These are phyloP conservation scores for Orthonychiurus folsomi DNA, from an alignment of 2,888 invertebrate genomes.

Conservation along the genomic window DNA sequence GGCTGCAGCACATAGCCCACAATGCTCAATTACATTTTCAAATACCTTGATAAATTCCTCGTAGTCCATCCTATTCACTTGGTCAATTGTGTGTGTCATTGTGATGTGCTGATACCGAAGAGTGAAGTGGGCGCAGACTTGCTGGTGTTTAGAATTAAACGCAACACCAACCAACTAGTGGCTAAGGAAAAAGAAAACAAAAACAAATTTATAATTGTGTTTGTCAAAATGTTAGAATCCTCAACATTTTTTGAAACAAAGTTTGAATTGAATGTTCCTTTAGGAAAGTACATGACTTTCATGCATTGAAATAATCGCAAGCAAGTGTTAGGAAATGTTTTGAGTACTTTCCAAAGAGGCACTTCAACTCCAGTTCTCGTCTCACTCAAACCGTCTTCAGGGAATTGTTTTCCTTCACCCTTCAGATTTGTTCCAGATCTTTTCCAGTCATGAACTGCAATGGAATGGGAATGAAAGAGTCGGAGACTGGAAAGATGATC, in stretches of 20 bases:
- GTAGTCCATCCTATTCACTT: conserved; percentile 36
- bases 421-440: background rate
- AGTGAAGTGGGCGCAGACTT: no score
- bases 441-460: background rate
- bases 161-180: no score
- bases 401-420: background rate
- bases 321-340: background rate
- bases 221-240: no score
- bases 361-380: background rate
- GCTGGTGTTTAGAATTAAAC: no score
- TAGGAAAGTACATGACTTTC: no score
- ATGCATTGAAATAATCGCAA: no score
- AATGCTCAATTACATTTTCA: conserved; percentile 41
- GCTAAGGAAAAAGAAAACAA: no score
- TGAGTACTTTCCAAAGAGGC: background rate
- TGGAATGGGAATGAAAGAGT: no score
- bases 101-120: no score
- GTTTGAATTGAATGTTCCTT: no score
- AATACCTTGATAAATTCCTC: conserved; percentile 39
- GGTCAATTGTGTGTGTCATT: background rate
- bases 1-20: conserved; percentile 34
- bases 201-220: no score
- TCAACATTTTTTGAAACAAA: no score
- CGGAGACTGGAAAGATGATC: background rate
- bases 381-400: background rate